A percentile compares a stretch with the other conserved stretches of the same genome.
phyloP scores from a whole-genome alignment of 2,888 invertebrate genomes.

The Trachelus troglodyta region DNA sequence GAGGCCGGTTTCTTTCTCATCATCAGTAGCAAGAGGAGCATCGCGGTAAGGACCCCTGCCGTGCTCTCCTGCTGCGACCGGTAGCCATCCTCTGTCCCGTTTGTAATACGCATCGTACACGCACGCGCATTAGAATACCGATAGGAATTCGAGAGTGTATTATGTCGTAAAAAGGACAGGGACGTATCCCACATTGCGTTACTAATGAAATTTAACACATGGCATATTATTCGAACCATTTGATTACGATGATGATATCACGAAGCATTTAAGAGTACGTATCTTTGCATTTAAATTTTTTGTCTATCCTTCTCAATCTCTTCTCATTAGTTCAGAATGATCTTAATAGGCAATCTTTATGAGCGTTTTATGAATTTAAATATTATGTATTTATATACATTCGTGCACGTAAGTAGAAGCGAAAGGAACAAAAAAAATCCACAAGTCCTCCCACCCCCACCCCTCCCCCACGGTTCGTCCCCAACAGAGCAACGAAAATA shows the following conservation, averaged over 20 bases:
- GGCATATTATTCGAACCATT: background rate
- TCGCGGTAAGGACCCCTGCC: slow-evolving; percentile 57
- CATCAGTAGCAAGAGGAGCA: slow-evolving; percentile 41
- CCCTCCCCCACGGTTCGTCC: slow-evolving; percentile 27
- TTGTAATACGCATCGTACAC: slow-evolving; percentile 58
- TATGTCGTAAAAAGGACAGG: background rate
- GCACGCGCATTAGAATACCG: slow-evolving; percentile 10
- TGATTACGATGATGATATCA: background rate
- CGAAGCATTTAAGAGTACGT: background rate
- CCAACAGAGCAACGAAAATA: slow-evolving; percentile 56
- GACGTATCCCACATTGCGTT: background rate
- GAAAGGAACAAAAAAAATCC: slow-evolving; percentile 13
- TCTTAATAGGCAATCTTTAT: background rate
- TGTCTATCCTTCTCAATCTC: background rate
- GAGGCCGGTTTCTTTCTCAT: slow-evolving; percentile 46
- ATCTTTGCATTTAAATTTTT: background rate
- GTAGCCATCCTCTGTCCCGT: slow-evolving; percentile 66
- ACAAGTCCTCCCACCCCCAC: slow-evolving; percentile 16
- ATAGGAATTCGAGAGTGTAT: background rate
- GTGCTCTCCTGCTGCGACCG: slow-evolving; percentile 66
- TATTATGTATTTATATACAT: slow-evolving; percentile 1
- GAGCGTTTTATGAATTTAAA: background rate
- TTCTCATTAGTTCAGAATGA: background rate
- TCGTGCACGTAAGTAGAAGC: slow-evolving; percentile 5
- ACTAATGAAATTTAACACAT: background rate